These are phyloP conservation scores for Nipponacmea schrenckii DNA, from an alignment of 2,888 invertebrate species.

Conservation along the genomic window DNA sequence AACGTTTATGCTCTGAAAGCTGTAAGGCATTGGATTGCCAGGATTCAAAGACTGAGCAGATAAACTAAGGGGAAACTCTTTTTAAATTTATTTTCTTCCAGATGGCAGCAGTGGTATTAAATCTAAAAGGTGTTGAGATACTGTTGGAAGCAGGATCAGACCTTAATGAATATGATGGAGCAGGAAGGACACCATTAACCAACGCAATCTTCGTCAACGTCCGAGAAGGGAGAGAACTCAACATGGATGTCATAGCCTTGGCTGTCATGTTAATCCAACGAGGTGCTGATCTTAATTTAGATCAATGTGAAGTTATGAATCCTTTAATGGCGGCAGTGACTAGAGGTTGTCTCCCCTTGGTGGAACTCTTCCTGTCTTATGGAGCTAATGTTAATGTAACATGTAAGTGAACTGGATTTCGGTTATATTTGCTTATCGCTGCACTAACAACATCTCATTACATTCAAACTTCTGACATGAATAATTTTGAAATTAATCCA, in stretches of 20 bases:
- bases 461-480: too few species aligned
- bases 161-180: slow-evolving; percentile 42
- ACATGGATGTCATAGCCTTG: slow-evolving; percentile 38
- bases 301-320: slow-evolving; percentile 41
- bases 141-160: slow-evolving; percentile 43
- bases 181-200: slow-evolving; percentile 47
- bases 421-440: too few species aligned
- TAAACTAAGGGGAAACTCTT: too few species aligned
- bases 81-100: slow-evolving; percentile 24
- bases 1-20: too few species aligned
- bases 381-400: slow-evolving; percentile 45
- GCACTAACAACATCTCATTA: too few species aligned
- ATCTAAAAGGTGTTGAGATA: slow-evolving; percentile 37
- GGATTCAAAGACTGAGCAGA: too few species aligned
- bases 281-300: slow-evolving; percentile 40
- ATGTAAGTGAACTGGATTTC: slow-evolving; percentile 39
- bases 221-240: slow-evolving; percentile 14
- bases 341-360: slow-evolving; percentile 40
- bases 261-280: slow-evolving; percentile 43
- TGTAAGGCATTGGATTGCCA: too few species aligned
- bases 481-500: too few species aligned
- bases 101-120: slow-evolving; percentile 39
- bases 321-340: slow-evolving; percentile 46
- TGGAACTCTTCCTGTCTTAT: slow-evolving; percentile 42
- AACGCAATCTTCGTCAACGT: slow-evolving; percentile 41